These are phyloP conservation scores for Drosophila crucigera DNA, from an alignment of 2,888 invertebrate genomes.

Conservation along the genomic window DNA sequence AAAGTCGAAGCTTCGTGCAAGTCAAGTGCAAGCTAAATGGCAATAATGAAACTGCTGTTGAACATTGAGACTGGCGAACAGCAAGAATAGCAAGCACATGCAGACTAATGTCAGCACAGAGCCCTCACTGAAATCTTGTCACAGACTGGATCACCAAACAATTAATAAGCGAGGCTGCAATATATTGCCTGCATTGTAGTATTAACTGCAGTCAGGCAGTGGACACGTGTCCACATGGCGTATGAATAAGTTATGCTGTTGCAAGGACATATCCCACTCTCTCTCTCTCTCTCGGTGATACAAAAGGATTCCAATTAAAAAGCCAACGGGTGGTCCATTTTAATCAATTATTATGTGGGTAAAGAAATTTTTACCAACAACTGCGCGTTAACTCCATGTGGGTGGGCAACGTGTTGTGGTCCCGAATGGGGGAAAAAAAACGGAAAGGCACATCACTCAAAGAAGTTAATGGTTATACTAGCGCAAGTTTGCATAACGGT, in stretches of 20 bases:
- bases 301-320: constrained; percentile 57
- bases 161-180: neutral
- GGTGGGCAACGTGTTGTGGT: neutral
- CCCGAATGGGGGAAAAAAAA: constrained; percentile 44
- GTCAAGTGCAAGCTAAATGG: constrained; percentile 36
- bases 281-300: neutral
- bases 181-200: neutral
- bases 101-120: constrained; percentile 1
- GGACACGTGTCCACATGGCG: constrained; percentile 3
- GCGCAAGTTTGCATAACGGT: constrained; percentile 19
- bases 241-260: neutral
- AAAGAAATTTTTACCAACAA: constrained; percentile 18
- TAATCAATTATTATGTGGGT: constrained; percentile 26
- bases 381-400: constrained; percentile 9
- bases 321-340: constrained; percentile 26
- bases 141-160: constrained; percentile 15
- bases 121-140: neutral
- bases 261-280: neutral
- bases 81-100: constrained; percentile 30
- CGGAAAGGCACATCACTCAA: constrained; percentile 42
- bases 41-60: constrained; percentile 27
- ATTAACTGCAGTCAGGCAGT: neutral
- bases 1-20: constrained; percentile 24
- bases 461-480: constrained; percentile 48
- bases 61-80: constrained; percentile 25